Evolutionary conservation across 2,888 invertebrate species (phyloP), one percentile per base, ranked within the genome.

Genomic region (Antheraea assamensis): DNA sequence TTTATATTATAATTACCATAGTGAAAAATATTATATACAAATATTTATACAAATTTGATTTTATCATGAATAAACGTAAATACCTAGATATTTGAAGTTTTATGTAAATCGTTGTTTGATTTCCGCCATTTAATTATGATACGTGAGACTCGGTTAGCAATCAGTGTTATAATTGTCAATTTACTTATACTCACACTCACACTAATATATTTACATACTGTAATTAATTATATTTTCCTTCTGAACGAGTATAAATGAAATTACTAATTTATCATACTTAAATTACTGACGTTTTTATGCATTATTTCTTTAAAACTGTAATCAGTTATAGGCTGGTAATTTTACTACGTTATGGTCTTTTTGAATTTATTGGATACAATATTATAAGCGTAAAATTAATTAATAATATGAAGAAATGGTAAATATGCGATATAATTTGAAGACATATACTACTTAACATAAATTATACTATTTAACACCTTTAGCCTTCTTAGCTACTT

Each of bases 1-100:
- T 30, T 30, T 64, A 5, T 30, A 64, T 17, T 64, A 30, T 3
- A 79, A 24, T 73, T 15, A 72, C 76, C 78, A 52, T 30, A 27
- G 31, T 1, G 35, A n/a, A 68, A 30, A 35, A 21, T 19, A 35
- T 35, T 31, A n/a, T 21, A n/a, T 35, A 68, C 35, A 35, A 64
- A 68, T 35, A 0, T 17, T 35, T 68, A 58, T 35, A 35, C 10
- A 8, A 71, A 61, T 58, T 24, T 68, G 68, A 35, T 52, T 52
- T 66, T 15, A 42, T 42, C 42, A 13, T 42, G 13, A 42, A 42
- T n/a, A n/a, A n/a, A 13, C 31, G 21, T 30, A 64, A 17, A 42
- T 61, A n/a, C 19, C 15, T 64, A 1, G 55, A 42, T 70, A 35
- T 58, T 27, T 73, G 42, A 3, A 31, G 19, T 27, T 66, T 30